Base-by-base conservation (phyloP, 1,140 invertebrate species). In the Panulirus ornatus region DNA sequence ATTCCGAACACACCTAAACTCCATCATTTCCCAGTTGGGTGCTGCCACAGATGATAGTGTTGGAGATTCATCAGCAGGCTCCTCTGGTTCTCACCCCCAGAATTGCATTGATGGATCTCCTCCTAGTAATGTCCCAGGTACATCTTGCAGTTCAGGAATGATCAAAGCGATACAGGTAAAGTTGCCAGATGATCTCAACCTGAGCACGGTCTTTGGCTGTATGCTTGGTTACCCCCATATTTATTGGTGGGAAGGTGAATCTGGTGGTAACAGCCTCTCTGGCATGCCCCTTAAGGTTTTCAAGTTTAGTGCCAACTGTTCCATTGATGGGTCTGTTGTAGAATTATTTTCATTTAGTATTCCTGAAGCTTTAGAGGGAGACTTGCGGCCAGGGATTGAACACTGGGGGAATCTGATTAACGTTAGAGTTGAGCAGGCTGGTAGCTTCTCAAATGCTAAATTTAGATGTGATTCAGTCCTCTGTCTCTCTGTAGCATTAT, bases 281-380 rank as follows among this genome's bases (percentile, higher is more conserved):
- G 89, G 92, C 34, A 91, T 92, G 70, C 92, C 92, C 34, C 81
- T 92, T 34, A 92, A 92, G 38, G 88, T 92, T 47, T 92, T 91
- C 87, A 92, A 92, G 76, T 84, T 92, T 36, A 84, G 82, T 58
- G 84, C 90, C 27, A 76, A 76, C 40, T 88, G 87, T 78, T 76
- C 79, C 2, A 34, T 70, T 30, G 66, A 79, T 79, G 71, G 79
- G n/a, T 81, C 89, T 42, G 38, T 73, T 19, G 71, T 88, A 9
- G 91, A 92, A 84, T 38, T 92, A 14, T 92, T 86, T 82, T 92
- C 92, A 16, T 92, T 92, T 54, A 92, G 92, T 82, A 86, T 92
- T 1, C 92, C 92, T 9, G 92, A 92, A 70, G 81, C 76, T 11
- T 47, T 92, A 27, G 92, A 92, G 38, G 76, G 44, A 70, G 89